Base-by-base conservation (phyloP, 2,888 invertebrate genomes). In the Tuta absoluta region DNA sequence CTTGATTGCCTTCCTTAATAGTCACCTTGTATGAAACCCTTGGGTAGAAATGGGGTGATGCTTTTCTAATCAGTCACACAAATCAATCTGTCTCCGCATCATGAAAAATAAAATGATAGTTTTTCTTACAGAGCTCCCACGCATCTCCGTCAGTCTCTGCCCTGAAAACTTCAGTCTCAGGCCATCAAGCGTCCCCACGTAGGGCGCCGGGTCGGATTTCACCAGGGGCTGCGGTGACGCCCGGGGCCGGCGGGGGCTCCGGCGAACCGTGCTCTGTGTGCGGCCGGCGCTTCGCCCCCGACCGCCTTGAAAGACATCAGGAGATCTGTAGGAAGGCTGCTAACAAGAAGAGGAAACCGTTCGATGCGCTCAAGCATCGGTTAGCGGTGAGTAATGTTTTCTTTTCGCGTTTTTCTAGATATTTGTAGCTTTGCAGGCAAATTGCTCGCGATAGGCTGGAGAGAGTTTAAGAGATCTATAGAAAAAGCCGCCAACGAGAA, bases 361-460 rank as follows among this genome's bases (percentile, higher is more conserved):
- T 98, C 82, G 99, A 99, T 86, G 95, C 96, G 1, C 94, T 96
- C 53, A 97, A 97, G 79, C 98, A 98, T 85, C 92, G 99, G n/a
- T 94, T 97, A 0, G 87, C 89, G 69, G 92, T 92, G 17, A 87
- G 88, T 53, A 73, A 24, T n/a, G n/a, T n/a, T n/a, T n/a, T n/a
- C n/a, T n/a, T n/a, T n/a, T n/a, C 8, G 41, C 11, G 5, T 8
- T 11, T 11, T 37, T 37, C 37, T 11, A 11, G 7, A 37, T 37
- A 8, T 11, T 37, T 37, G 37, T 37, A n/a, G n/a, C n/a, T n/a
- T n/a, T n/a, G n/a, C n/a, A n/a, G n/a, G n/a, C n/a, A n/a, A n/a
- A n/a, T n/a, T n/a, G n/a, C n/a, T n/a, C n/a, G n/a, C n/a, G n/a
- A n/a, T n/a, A n/a, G n/a, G n/a, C n/a, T n/a, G n/a, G n/a, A n/a